Evolutionary conservation across 2,113 vertebrate genomes (phyloP), one percentile per base, ranked within the genome.

Genomic region (mouse (Mus musculus)): DNA sequence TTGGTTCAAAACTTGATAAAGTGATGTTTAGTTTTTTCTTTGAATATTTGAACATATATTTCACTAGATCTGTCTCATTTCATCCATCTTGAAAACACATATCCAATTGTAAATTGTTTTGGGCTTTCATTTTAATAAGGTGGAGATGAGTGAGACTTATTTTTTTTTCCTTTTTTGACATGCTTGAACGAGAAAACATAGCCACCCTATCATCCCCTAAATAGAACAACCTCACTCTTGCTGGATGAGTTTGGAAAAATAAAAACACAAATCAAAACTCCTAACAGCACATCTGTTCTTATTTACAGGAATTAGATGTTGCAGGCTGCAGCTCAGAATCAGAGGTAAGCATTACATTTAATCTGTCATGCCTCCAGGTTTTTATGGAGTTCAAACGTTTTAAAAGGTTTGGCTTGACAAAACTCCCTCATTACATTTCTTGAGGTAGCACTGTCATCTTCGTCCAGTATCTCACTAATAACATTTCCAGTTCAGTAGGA

Each of bases 271-370:
- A 98, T 98, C 97, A 97, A 97, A 98, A 97, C 72, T 91, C 84
- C 94, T 52, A 94, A 95, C 65, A 95, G 71, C 95, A 96, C 96
- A 98, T 98, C 98, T 98, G 97, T 95, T 98, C 97, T 98, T 98
- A 98, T 97, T 98, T 98, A 97, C 93, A 98, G 96, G 92, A 92
- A 89, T 69, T 89, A 95, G 96, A 97, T 33, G 95, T 94, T 78
- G 61, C 77, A 91, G 92, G 78, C 69, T 90, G 75, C 76, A 89
- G 88, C 77, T 97, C 80, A 61, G 96, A 94, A 93, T 89, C 94
- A 82, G 95, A 95, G 94, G 96, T 84, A 75, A 56, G 54, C 88
- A 77, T 96, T 95, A 94, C 77, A 77, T 97, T 95, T 97, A 19
- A 93, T 97, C 97, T 95, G 90, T 69, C 88, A 59, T 94, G 95